Base-by-base conservation (phyloP, 2,113 vertebrate genomes). In the Corvus hawaiiensis region DNA sequence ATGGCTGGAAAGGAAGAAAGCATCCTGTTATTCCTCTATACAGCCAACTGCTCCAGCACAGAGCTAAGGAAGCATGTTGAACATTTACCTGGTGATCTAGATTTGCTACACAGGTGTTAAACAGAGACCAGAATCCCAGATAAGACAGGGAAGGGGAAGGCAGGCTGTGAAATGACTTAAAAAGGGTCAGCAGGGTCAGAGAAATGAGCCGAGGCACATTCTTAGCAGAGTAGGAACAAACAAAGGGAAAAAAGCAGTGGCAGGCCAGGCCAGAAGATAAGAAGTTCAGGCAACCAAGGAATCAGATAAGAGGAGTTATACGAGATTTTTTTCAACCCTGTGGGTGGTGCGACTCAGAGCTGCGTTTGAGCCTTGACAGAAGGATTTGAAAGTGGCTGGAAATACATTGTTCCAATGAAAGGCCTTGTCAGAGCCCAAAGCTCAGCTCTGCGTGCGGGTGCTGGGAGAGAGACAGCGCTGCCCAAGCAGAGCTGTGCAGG, bases 201-300 rank as follows among this genome's bases (percentile, higher is more conserved):
- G 93, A 94, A 89, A 84, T 43, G 91, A 96, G 95, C 41, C 11
- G 13, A 80, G 85, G 52, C 28, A 81, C 54, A 28, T 66, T 82
- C 49, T 52, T 20, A 79, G 91, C 61, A 67, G 62, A 79, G 77
- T 1, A 64, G 54, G 33, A 93, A 85, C 0, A 83, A 96, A 95
- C 76, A 96, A 93, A 95, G 63, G 23, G 23, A 44, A 86, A 64
- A 94, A 85, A 82, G 77, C 69, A 74, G 77, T 12, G 1, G 93
- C 77, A 95, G 84, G 8, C 66, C 89, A 76, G 89, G 89, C 66
- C 77, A 97, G 71, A 51, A 89, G 93, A 92, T 89, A 94, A 94
- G 87, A 82, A 89, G 81, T 39, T 91, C 66, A 94, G 32, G 77
- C 67, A 91, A 95, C 54, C 74, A 68, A 89, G 81, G 71, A 87